Percentiles rank a stretch among this genome's conserved stretches.
phyloP scores from a whole-genome alignment of 1,140 invertebrate genomes.

The Marisa cornuarietis region DNA sequence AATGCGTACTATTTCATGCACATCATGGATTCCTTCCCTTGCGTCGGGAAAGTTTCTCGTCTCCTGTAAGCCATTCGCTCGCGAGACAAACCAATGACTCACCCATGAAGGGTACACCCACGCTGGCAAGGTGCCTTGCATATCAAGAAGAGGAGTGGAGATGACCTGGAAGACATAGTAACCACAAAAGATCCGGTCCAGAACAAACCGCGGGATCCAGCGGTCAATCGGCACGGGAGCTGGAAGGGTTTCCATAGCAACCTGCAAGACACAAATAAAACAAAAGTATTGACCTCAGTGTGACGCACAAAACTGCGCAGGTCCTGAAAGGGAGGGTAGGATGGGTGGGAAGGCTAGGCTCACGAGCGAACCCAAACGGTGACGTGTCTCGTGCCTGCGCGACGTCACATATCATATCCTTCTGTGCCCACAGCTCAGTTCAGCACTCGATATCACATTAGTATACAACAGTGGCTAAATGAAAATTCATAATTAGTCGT shows the following conservation, averaged over 20 bases:
- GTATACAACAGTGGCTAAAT: too few relatives aligned
- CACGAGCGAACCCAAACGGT: too few relatives aligned
- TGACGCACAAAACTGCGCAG: neutral
- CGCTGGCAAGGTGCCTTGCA: constrained; percentile 24
- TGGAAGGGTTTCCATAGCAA: neutral
- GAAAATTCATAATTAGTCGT: too few relatives aligned
- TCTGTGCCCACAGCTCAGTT: too few relatives aligned
- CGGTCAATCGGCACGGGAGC: neutral
- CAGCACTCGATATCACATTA: too few relatives aligned
- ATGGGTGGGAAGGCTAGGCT: neutral
- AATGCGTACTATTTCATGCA: too few relatives aligned
- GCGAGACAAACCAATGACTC: neutral
- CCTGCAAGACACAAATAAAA: neutral
- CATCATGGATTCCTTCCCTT: too few relatives aligned
- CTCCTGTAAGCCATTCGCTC: too few relatives aligned
- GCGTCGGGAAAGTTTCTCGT: too few relatives aligned
- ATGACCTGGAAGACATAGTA: constrained; percentile 35
- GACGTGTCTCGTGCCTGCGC: too few relatives aligned
- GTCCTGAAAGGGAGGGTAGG: neutral
- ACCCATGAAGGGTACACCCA: constrained; percentile 33
- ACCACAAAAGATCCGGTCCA: constrained; percentile 27
- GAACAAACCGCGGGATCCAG: neutral
- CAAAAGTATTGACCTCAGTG: neutral
- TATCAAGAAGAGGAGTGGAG: constrained; percentile 30
- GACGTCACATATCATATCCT: too few relatives aligned